Percentiles rank a stretch among this genome's conserved stretches.
These are phyloP conservation scores for Crypturellus undulatus DNA, from an alignment of 2,113 vertebrate genomes.

Conservation along the genomic window DNA sequence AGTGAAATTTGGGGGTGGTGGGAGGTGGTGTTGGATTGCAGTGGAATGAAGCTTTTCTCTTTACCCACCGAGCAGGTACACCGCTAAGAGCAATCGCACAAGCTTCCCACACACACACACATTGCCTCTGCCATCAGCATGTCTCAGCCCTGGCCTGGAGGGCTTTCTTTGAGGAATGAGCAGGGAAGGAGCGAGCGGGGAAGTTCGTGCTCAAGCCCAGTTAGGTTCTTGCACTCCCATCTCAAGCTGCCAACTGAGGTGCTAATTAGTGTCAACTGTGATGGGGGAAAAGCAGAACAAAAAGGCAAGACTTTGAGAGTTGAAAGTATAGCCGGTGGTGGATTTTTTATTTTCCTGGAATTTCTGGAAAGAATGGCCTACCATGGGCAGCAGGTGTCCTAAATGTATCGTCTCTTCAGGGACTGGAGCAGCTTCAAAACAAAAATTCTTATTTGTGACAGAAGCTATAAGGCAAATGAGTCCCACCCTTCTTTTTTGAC, in stretches of 20 bases:
- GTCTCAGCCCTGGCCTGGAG: neutral
- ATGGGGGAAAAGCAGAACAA: conserved; percentile 36
- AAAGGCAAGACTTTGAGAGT: conserved; percentile 31
- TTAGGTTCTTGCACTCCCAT: conserved; percentile 20
- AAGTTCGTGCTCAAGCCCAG: neutral
- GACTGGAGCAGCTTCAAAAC: conserved; percentile 6
- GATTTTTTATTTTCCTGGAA: neutral
- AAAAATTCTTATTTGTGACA: neutral
- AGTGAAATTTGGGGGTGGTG: conserved; percentile 40
- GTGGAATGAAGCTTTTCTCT: conserved; percentile 37
- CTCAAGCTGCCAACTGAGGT: conserved; percentile 19
- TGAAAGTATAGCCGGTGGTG: conserved; percentile 18
- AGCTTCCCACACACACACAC: neutral
- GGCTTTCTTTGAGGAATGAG: neutral
- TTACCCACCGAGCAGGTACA: conserved; percentile 48
- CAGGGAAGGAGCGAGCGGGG: neutral
- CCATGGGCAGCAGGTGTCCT: neutral
- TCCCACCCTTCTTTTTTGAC: neutral
- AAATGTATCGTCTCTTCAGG: neutral
- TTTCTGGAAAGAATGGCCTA: neutral
- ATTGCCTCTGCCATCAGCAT: neutral
- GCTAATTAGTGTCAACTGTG: conserved; percentile 39
- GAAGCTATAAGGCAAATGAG: neutral
- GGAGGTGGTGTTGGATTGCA: conserved; percentile 19
- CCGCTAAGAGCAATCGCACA: neutral